Conservation (phyloP, 2,797 vertebrate species). For the Anguilla marmorata region DNA sequence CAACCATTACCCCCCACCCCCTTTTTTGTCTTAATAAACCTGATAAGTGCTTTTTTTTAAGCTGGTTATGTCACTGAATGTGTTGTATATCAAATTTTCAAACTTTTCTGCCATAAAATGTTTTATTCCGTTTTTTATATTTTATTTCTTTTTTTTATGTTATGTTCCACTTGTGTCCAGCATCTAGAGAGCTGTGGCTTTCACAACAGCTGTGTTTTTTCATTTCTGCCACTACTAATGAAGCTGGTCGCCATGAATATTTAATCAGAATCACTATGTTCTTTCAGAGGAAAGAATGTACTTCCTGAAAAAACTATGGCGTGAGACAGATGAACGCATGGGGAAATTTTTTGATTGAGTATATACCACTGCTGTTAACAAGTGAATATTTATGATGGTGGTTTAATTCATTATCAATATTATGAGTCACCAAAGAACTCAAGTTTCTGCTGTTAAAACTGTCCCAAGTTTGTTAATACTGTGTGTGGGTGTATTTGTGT, state of each 20-base stretch:
- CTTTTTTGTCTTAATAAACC: conserved; percentile 46
- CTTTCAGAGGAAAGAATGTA: conserved; percentile 55
- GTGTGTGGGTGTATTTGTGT: conserved; percentile 63
- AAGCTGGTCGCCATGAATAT: conserved; percentile 69
- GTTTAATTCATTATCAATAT: conserved; percentile 71
- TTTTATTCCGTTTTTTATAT: conserved; percentile 45
- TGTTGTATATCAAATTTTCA: conserved; percentile 76
- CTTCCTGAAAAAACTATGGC: conserved; percentile 45
- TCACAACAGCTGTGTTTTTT: conserved; percentile 59
- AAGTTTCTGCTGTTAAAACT: conserved; percentile 73
- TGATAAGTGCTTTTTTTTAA: conserved; percentile 65
- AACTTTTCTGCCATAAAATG: not conserved
- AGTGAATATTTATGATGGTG: conserved; percentile 51
- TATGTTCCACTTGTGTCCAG: conserved; percentile 37
- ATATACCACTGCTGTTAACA: conserved; percentile 76
- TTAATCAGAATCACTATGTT: conserved; percentile 74
- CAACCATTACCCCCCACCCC: conserved; percentile 13
- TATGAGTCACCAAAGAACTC: conserved; percentile 96
- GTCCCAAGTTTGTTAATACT: conserved; percentile 47
- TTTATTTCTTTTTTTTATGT: conserved; percentile 55
- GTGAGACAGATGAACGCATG: not conserved
- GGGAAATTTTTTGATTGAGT: conserved; percentile 63
- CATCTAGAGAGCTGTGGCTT: conserved; percentile 36
- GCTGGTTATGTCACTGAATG: conserved; percentile 74
- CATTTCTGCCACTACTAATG: conserved; percentile 46